Base-by-base conservation (phyloP, 2,888 invertebrate genomes). In the Hipparchia sbordonii region DNA sequence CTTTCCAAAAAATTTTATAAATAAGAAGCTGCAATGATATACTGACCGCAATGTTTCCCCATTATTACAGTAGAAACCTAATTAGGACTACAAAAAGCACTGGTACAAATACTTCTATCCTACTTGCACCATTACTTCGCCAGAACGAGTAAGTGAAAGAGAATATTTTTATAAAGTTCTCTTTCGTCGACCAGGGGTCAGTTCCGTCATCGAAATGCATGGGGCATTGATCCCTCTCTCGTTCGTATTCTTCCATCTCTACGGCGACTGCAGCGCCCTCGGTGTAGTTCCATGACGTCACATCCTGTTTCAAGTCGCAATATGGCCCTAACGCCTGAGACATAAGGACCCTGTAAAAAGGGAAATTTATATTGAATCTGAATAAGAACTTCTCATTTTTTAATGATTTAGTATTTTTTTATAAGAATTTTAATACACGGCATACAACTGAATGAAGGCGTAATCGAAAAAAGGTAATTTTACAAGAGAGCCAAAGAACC, bases 151-250 rank as follows among this genome's bases (percentile, higher is more conserved):
- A 87, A 52, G 81, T 82, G 67, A 91, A 90, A 1, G 85, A 86
- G 67, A 98, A 97, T 23, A 97, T 90, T 87, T 96, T 96, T 48
- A 97, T 95, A 69, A 94, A 95, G 82, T 96, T 96, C 82, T 97
- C 97, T 45, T 95, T 95, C 70, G 95, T 93, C 1, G 94, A 82
- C 97, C 97, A 98, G 0, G 98, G 98, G 90, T 98, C 96, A 61
- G 95, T 93, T 8, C 99, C 99, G 85, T 99, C 98, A 84, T 99
- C 98, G 85, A 99, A 99, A 86, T 97, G 96, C 98, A 99, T 99
- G 0, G 99, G 99, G 87, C 99, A 99, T 84, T 98, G 97, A 93
- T 99, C 99, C 80, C 98, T 95, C 91, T 98, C 97, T 92, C 98
- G 94, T 89, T 98, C 98, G 82, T 97, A 98, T 90, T 98, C 99